A percentile compares a stretch with the other conserved stretches of the same genome.
Conservation (phyloP, 2,888 invertebrate species). For the Bombylius major region DNA sequence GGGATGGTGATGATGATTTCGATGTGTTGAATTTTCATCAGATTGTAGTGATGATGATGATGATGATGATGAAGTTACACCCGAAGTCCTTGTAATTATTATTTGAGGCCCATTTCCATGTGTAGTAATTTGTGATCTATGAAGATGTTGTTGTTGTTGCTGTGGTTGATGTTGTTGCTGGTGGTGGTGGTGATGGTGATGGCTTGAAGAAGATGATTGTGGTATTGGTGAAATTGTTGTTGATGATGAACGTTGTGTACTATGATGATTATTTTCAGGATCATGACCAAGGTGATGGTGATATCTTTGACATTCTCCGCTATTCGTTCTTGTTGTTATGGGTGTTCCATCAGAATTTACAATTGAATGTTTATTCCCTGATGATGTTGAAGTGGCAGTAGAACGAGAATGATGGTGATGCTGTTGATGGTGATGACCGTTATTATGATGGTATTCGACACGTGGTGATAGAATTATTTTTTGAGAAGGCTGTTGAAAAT, state of each 20-base stretch:
- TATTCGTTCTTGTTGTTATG: background rate
- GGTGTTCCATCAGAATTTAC: background rate
- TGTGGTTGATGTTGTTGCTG: background rate
- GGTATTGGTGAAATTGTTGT: too few species aligned
- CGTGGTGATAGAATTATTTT: conserved; percentile 32
- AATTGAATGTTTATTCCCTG: background rate
- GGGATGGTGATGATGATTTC: conserved; percentile 13
- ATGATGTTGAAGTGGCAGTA: background rate
- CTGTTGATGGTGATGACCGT: background rate
- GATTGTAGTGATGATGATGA: background rate
- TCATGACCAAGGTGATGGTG: background rate
- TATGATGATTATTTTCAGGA: background rate
- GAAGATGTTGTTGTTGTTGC: background rate
- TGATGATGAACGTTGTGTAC: too few species aligned
- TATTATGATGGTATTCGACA: conserved; percentile 24
- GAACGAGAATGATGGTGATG: background rate
- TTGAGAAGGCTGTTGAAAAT: conserved; percentile 18
- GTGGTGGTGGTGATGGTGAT: background rate
- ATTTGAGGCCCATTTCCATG: conserved; percentile 1
- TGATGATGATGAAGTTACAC: conserved; percentile 4
- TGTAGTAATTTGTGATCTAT: background rate
- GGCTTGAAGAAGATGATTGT: background rate
- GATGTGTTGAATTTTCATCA: background rate
- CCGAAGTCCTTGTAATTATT: conserved; percentile 6
- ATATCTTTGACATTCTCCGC: background rate